Evolutionary conservation across 2,888 invertebrate genomes (phyloP), one percentile per base, ranked within the genome.

Genomic region (Drosophila lutescens): DNA sequence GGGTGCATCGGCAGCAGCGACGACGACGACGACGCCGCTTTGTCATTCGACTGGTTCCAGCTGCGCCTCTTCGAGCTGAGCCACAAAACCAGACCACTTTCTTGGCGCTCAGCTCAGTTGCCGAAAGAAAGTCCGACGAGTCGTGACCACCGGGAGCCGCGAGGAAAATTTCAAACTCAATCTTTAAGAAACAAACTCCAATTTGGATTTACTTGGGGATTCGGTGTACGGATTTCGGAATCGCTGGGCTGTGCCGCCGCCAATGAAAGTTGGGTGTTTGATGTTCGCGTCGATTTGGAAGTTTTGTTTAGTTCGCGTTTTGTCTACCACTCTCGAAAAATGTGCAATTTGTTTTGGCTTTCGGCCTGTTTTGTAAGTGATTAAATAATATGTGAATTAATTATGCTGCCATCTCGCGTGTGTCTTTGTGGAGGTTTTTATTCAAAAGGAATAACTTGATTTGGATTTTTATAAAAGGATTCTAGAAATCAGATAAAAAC

Each of bases 81-180:
- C 77, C 86, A 91, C 88, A 91, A 91, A 91, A 91, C 89, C 90
- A 90, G 89, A 90, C 83, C 87, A 91, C 91, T 91, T 91, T 91
- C 91, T 81, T 90, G 90, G 75, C 78, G 78, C 79, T 83, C 85
- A 71, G 90, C 85, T 90, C 90, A 91, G 91, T 91, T 82, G 85
- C 86, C 83, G 82, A 91, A 91, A 91, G 91, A 91, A 91, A 91
- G 91, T 91, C 91, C 69, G 81, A 80, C 81, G 77, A 78, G 71
- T 79, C 85, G 86, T 86, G 83, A 81, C 73, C 77, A 65, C 60
- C 62, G 50, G 34, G 60, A 70, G 60, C 40, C 56, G 74, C 63
- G 76, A 71, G 65, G 63, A 54, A 67, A 74, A 75, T 44, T 69
- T 34, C 10, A 50, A 32, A 53, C 62, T 53, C 44, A 54, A 59